Conservation (phyloP, 2,113 vertebrate species). For the Aptenodytes forsteri region DNA sequence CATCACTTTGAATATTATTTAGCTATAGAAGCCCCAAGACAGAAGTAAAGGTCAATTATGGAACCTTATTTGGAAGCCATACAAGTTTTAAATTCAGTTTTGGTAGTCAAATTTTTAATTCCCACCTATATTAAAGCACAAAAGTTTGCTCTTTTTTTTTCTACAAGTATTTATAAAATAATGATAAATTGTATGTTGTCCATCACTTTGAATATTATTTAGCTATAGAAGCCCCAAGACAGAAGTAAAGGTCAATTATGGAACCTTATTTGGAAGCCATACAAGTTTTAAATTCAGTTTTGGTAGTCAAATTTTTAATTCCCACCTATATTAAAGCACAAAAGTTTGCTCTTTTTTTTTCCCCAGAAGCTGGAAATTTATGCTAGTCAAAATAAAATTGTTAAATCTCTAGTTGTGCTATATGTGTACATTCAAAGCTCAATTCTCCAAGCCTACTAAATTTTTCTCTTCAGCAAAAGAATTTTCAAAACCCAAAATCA, state of each 20-base stretch:
- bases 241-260: conserved; percentile 14
- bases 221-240: background rate
- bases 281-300: background rate
- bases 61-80: background rate
- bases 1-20: background rate
- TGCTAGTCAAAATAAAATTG: background rate
- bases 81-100: background rate
- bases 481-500: background rate
- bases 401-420: background rate
- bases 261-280: background rate
- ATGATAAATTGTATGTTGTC: background rate
- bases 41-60: conserved; percentile 14
- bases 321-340: background rate
- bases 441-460: background rate
- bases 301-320: background rate
- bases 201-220: background rate
- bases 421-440: background rate
- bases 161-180: no score
- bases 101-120: background rate
- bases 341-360: background rate
- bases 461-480: background rate
- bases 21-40: background rate
- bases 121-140: background rate
- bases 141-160: background rate
- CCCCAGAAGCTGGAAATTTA: background rate